A percentile compares a stretch with the other conserved stretches of the same genome.
These are phyloP conservation scores for Notoglanidium macrostoma DNA, from an alignment of 2,797 vertebrate genomes.

Conservation along the genomic window DNA sequence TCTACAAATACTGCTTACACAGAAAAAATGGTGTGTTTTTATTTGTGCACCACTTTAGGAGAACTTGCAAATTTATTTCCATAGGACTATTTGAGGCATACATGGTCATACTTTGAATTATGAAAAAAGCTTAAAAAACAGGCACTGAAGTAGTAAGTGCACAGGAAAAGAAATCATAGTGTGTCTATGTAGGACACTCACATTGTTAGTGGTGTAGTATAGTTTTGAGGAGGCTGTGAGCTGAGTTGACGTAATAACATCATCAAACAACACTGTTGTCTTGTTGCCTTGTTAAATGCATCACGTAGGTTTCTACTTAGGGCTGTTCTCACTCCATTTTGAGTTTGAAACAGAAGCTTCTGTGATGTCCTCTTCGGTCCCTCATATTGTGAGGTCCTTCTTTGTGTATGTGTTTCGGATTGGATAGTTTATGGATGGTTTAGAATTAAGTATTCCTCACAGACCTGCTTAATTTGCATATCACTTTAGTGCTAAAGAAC, in stretches of 20 bases:
- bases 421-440: neutral
- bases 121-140: neutral
- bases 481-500: slow-evolving; percentile 29
- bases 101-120: neutral
- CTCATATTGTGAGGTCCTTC: neutral
- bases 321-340: neutral
- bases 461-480: slow-evolving; percentile 35
- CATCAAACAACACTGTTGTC: neutral
- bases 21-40: neutral
- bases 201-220: slow-evolving; percentile 4
- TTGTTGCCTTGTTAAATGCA: neutral
- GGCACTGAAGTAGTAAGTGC: neutral
- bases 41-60: neutral
- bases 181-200: neutral
- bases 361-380: neutral
- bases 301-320: neutral
- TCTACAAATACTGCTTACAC: neutral
- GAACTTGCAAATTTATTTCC: neutral
- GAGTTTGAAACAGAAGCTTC: neutral
- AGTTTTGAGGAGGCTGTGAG: neutral
- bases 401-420: neutral
- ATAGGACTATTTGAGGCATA: neutral
- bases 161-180: neutral
- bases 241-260: neutral
- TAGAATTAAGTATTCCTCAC: neutral